Conservation (phyloP, 2,113 vertebrate genomes). For the Lepidiolamprologus cunningtoni region DNA sequence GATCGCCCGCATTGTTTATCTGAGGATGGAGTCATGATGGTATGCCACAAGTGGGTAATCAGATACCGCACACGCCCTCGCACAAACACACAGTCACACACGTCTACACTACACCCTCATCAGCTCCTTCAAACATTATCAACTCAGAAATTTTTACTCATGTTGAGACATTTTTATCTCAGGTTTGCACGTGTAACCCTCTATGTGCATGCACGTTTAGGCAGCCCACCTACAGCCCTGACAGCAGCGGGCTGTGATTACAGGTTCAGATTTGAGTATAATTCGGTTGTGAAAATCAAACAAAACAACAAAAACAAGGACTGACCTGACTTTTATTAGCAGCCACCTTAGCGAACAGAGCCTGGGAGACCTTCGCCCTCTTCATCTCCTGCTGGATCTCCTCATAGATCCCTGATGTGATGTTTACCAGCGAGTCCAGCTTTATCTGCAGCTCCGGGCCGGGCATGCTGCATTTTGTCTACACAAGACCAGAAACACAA, state of each 20-base stretch:
- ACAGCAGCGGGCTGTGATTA: background rate
- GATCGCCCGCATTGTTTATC: constrained; percentile 41
- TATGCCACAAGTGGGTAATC: constrained; percentile 34
- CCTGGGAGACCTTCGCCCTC: constrained; percentile 92
- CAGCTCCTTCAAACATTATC: constrained; percentile 29
- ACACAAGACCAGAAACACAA: background rate
- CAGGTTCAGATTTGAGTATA: background rate
- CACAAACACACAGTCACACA: constrained; percentile 15
- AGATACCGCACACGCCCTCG: constrained; percentile 15
- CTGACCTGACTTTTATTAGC: constrained; percentile 83
- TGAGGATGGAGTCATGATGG: constrained; percentile 31
- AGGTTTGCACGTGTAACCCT: background rate
- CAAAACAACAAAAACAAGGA: background rate
- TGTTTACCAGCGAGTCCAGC: constrained; percentile 82
- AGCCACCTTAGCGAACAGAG: constrained; percentile 92
- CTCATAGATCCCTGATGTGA: constrained; percentile 89
- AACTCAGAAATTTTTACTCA: background rate
- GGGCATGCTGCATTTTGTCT: constrained; percentile 70
- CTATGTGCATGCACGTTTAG: background rate
- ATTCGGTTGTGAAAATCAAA: background rate
- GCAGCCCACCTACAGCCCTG: background rate
- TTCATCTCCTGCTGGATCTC: constrained; percentile 98
- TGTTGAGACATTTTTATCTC: background rate
- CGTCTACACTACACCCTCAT: background rate
- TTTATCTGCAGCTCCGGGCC: constrained; percentile 84